Evolutionary conservation across 2,113 vertebrate genomes (phyloP).

Genomic region (Vidua chalybeata): DNA sequence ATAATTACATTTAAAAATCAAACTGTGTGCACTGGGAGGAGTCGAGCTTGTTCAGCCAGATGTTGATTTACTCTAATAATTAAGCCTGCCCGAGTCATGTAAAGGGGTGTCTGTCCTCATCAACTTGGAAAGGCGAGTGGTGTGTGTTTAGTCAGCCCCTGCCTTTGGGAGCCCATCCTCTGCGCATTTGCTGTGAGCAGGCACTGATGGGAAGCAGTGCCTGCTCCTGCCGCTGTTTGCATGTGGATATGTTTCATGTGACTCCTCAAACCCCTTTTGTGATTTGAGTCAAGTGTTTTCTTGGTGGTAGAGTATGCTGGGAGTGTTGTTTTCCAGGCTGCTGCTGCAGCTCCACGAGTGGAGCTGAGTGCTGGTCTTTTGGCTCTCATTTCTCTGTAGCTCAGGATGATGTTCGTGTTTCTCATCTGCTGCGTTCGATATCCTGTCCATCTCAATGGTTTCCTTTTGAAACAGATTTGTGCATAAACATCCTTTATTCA

Average conservation of each 20-base stretch:
- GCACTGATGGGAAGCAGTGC: neutral
- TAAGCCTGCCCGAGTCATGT: neutral
- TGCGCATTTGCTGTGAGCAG: neutral
- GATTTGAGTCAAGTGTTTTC: neutral
- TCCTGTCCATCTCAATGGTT: slow-evolving; percentile 14
- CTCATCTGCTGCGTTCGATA: neutral
- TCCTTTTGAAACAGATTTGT: neutral
- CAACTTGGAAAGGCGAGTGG: neutral
- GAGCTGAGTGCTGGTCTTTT: neutral
- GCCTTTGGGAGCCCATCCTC: neutral
- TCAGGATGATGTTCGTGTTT: neutral
- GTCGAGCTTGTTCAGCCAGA: neutral
- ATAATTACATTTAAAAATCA: neutral
- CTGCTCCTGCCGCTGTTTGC: neutral
- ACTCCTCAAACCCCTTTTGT: neutral
- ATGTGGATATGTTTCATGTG: neutral
- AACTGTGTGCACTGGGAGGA: neutral
- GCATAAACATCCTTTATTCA: slow-evolving; percentile 44
- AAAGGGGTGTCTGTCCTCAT: neutral
- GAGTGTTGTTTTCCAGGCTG: neutral
- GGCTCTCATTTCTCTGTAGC: neutral
- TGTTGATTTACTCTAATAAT: neutral
- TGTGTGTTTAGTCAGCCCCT: neutral
- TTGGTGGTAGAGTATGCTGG: neutral
- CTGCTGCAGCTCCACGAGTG: neutral